Conservation (phyloP, 92 coral and sea anemone species). For the Nematostella vectensis region DNA sequence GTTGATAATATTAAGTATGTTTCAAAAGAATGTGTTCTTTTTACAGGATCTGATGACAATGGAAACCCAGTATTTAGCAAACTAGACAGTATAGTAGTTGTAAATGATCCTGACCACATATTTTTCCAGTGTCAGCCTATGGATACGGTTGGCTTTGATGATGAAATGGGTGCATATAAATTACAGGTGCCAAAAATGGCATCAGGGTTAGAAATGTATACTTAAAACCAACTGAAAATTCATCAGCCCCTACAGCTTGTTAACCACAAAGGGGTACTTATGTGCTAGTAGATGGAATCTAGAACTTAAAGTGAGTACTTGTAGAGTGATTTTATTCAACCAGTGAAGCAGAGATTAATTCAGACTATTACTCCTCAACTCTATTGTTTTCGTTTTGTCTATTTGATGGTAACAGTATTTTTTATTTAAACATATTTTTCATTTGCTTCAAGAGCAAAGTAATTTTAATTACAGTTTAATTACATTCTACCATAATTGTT, state of each 20-base stretch:
- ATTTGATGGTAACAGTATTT: not conserved
- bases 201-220: slow-evolving; percentile 14
- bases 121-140: slow-evolving; percentile 34
- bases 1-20: slow-evolving; percentile 49
- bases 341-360: slow-evolving; percentile 7
- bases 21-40: slow-evolving; percentile 37
- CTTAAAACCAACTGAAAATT: slow-evolving; percentile 26
- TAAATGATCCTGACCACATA: slow-evolving; percentile 23
- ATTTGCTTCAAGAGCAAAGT: not conserved
- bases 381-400: not conserved
- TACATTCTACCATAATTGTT: too few relatives aligned
- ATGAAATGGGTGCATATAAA: slow-evolving; percentile 36
- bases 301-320: too few relatives aligned
- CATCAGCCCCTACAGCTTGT: slow-evolving; percentile 31
- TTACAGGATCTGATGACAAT: slow-evolving; percentile 25
- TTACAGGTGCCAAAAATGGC: slow-evolving; percentile 42
- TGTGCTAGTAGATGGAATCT: slow-evolving; percentile 8
- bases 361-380: not conserved
- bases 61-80: slow-evolving; percentile 49
- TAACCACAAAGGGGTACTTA: slow-evolving; percentile 16
- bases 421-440: not conserved
- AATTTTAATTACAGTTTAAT: too few relatives aligned
- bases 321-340: too few relatives aligned
- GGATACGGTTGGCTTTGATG: slow-evolving; percentile 39
- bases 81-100: slow-evolving; percentile 27